A percentile compares a stretch with the other conserved stretches of the same genome.
Conservation (phyloP, 2,797 vertebrate species). For the Lateolabrax maculatus region DNA sequence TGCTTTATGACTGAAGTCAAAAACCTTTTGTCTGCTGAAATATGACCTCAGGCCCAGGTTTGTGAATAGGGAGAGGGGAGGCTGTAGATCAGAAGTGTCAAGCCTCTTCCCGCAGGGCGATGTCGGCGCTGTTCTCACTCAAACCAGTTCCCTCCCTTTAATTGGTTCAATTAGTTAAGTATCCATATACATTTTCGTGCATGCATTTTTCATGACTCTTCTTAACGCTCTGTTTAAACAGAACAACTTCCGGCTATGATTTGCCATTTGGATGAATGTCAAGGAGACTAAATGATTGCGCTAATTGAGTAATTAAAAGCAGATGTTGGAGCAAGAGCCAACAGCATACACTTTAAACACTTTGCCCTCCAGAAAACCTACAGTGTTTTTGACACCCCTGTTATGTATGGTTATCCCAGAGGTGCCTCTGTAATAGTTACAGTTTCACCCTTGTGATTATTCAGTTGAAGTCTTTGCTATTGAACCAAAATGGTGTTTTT, state of each 20-base stretch:
- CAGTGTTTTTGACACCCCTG: slow-evolving; percentile 87
- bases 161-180: slow-evolving; percentile 88
- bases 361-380: slow-evolving; percentile 88
- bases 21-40: slow-evolving; percentile 85
- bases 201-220: slow-evolving; percentile 88
- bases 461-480: slow-evolving; percentile 89
- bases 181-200: slow-evolving; percentile 84
- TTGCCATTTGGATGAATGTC: slow-evolving; percentile 87
- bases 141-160: slow-evolving; percentile 81
- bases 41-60: slow-evolving; percentile 76
- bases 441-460: slow-evolving; percentile 91
- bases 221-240: slow-evolving; percentile 83
- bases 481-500: slow-evolving; percentile 87
- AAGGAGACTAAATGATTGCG: slow-evolving; percentile 86
- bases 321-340: slow-evolving; percentile 87
- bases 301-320: slow-evolving; percentile 92
- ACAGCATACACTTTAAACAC: slow-evolving; percentile 85
- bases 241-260: slow-evolving; percentile 87
- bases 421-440: slow-evolving; percentile 89
- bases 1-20: slow-evolving; percentile 71
- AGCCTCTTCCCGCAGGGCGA: slow-evolving; percentile 77
- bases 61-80: slow-evolving; percentile 77
- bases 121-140: slow-evolving; percentile 71
- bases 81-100: slow-evolving; percentile 86
- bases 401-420: slow-evolving; percentile 89